These are phyloP conservation scores for Musca vetustissima DNA, from an alignment of 1,140 invertebrate genomes.

Conservation along the genomic window DNA sequence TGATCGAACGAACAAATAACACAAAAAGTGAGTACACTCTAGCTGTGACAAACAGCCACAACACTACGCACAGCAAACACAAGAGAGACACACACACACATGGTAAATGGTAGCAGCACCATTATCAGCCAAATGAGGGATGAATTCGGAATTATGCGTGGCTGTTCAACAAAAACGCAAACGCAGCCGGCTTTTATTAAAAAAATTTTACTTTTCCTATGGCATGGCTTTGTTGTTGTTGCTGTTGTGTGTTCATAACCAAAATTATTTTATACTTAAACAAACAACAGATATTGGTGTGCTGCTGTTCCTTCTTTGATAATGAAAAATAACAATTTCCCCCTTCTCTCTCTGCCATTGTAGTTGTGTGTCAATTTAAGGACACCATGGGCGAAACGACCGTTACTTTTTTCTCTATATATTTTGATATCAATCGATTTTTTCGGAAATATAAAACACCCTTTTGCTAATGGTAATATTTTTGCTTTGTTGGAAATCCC, in stretches of 20 bases:
- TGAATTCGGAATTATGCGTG: slow-evolving; percentile 33
- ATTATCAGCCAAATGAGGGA: slow-evolving; percentile 32
- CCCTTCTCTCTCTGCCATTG: background rate
- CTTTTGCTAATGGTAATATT: background rate
- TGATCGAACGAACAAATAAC: too few relatives aligned
- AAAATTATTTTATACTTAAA: background rate
- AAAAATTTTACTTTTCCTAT: too few relatives aligned
- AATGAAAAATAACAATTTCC: background rate
- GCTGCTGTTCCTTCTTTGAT: too few relatives aligned
- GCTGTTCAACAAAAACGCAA: slow-evolving; percentile 7
- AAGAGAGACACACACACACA: too few relatives aligned
- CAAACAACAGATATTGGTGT: background rate
- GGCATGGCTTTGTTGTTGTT: too few relatives aligned
- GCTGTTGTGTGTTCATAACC: too few relatives aligned
- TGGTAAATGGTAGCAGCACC: too few relatives aligned
- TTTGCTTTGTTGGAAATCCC: too few relatives aligned
- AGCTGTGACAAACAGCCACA: too few relatives aligned
- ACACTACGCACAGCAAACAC: too few relatives aligned
- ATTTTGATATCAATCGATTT: too few relatives aligned
- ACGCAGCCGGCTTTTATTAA: slow-evolving; percentile 25
- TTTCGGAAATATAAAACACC: slow-evolving; percentile 4
- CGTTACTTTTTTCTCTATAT: slow-evolving; percentile 3
- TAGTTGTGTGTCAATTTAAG: background rate
- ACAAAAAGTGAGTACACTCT: background rate
- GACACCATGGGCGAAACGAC: slow-evolving; percentile 4